phyloP scores from a whole-genome alignment of 1,140 invertebrate genomes.

The Sarcophaga peregrina region DNA sequence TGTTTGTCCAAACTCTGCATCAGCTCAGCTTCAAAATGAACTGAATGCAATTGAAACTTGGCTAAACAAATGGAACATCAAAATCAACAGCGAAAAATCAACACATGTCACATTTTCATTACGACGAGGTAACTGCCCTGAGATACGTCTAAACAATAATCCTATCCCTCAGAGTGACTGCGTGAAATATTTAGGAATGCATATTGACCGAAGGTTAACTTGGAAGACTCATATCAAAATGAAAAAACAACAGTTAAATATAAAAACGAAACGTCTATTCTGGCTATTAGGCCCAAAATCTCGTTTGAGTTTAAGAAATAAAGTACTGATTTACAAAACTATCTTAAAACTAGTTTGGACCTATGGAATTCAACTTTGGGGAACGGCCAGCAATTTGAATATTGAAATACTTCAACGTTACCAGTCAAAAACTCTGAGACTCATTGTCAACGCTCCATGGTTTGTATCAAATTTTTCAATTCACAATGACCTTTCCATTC shows the following conservation, averaged over 20 bases:
- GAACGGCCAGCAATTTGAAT: neutral
- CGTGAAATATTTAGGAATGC: slow-evolving; percentile 25
- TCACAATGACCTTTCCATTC: too few species aligned
- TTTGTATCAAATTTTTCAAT: too few species aligned
- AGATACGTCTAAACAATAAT: neutral
- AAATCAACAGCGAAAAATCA: neutral
- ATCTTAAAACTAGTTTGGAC: slow-evolving; percentile 16
- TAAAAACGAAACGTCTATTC: slow-evolving; percentile 1
- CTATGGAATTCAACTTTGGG: slow-evolving; percentile 10
- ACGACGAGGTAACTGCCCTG: slow-evolving; percentile 7
- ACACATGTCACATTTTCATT: neutral
- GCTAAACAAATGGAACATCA: slow-evolving; percentile 22
- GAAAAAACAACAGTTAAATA: neutral
- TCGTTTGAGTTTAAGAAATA: neutral
- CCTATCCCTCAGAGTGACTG: neutral
- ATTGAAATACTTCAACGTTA: neutral
- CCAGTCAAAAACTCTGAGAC: slow-evolving; percentile 29
- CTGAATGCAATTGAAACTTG: slow-evolving; percentile 21
- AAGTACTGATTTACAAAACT: slow-evolving; percentile 7
- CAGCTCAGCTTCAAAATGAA: neutral
- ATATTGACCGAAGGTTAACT: neutral
- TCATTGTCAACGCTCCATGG: too few species aligned
- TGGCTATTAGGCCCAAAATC: slow-evolving; percentile 10
- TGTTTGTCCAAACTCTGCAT: neutral
- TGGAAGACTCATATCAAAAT: slow-evolving; percentile 25